Conservation (phyloP, 1,140 invertebrate species). For the Caenorhabditis latens region DNA sequence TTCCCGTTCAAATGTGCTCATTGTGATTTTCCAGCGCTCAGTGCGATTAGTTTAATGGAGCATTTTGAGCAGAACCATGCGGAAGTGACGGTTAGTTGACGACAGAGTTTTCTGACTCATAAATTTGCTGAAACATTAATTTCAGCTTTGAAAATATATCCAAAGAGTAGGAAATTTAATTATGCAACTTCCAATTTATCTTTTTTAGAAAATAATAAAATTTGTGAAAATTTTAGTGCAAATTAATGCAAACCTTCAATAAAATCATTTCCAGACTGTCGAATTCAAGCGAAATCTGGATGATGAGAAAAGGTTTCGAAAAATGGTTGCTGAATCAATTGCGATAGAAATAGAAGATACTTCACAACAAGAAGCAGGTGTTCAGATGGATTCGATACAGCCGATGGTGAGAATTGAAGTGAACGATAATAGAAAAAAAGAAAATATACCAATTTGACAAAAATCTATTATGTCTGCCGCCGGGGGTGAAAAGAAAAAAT, state of each 20-base stretch:
- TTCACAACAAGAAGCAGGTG: neutral
- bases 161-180: too few relatives aligned
- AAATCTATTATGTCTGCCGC: too few relatives aligned
- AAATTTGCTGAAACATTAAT: too few relatives aligned
- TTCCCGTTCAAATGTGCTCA: slow-evolving; percentile 37
- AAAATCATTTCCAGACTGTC: neutral
- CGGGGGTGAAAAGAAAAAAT: too few relatives aligned
- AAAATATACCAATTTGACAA: too few relatives aligned
- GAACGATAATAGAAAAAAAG: too few relatives aligned
- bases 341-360: neutral
- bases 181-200: too few relatives aligned
- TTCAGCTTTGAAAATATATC: too few relatives aligned
- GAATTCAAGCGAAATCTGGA: slow-evolving; percentile 45
- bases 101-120: too few relatives aligned
- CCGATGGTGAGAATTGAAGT: neutral
- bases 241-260: neutral
- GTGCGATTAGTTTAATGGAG: slow-evolving; percentile 3
- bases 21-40: slow-evolving; percentile 41
- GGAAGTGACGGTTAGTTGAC: neutral
- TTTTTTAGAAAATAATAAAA: too few relatives aligned
- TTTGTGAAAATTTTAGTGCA: too few relatives aligned
- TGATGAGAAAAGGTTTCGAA: slow-evolving; percentile 32
- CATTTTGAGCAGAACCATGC: slow-evolving; percentile 15
- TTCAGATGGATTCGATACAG: neutral
- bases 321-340: slow-evolving; percentile 39